Base-by-base conservation (phyloP, 1,140 invertebrate species). In the Euura saliciscinereae region DNA sequence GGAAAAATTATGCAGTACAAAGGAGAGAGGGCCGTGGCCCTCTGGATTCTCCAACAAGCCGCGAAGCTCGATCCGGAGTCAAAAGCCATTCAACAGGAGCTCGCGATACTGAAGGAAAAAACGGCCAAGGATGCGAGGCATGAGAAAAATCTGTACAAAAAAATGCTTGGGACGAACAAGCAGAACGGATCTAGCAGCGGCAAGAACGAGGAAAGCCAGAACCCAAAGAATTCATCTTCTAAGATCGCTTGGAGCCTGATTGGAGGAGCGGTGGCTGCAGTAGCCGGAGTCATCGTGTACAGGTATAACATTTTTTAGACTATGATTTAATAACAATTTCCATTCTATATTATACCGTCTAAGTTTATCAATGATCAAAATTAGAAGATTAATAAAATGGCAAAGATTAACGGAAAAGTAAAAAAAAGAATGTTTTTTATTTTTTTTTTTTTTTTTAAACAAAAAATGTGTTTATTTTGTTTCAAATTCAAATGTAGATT, bases 111-210 rank as follows among this genome's bases (percentile, higher is more conserved):
- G 10, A 89, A 89, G 64, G 86, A 88, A 42, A 90, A 90, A 76
- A 88, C 88, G 66, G 88, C 88, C 43, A 87, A 88, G 59, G 89
- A 92, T 69, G 88, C 85, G 42, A 80, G 84, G 43, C 88, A 89
- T 71, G 90, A 92, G 80, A 91, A 89, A 72, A 88, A 90, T 75
- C 79, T 93, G 69, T 93, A 93, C 79, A 89, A 90, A 72, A 92
- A 92, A 82, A 93, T 93, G 92, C 79, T 93, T 44, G 91, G 91
- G 42, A 80, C 77, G 6, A 69, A 76, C 6, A 81, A 81, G 66
- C 42, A 77, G 68, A 78, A 51, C 59, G 65, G 11, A 68, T 2
- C 2, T 2, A 0, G 28, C 11, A 28, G 65, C 59, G n/a, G n/a
- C n/a, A 73, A 75, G 13, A 84, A 81, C 6, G 66, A 46, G 4